These are phyloP conservation scores for Phalacrocorax brasilianus DNA, from an alignment of 2,113 vertebrate genomes.

Conservation along the genomic window DNA sequence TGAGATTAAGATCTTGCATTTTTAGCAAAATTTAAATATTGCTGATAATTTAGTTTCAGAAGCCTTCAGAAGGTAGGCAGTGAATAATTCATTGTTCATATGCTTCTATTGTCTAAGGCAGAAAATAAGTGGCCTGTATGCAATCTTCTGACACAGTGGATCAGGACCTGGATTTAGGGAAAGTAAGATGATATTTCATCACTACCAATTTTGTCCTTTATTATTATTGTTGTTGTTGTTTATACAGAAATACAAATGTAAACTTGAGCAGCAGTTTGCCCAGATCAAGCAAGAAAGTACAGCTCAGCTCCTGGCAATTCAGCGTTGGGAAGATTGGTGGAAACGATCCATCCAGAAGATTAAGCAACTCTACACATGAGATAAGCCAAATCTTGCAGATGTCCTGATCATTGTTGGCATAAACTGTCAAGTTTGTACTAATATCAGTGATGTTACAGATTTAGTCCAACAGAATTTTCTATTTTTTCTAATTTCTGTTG, in stretches of 20 bases:
- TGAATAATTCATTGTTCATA: neutral
- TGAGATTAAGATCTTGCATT: neutral
- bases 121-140: neutral
- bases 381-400: neutral
- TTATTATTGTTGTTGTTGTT: neutral
- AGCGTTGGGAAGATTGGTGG: slow-evolving; percentile 64
- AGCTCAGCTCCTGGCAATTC: neutral
- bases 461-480: neutral
- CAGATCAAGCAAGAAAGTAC: slow-evolving; percentile 27
- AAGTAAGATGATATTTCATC: neutral
- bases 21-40: neutral
- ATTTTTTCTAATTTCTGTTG: neutral
- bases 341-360: slow-evolving; percentile 55
- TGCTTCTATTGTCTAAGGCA: neutral
- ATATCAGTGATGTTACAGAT: neutral
- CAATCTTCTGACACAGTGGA: neutral
- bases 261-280: slow-evolving; percentile 22
- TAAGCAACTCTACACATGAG: slow-evolving; percentile 43
- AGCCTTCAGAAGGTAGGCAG: neutral
- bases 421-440: neutral
- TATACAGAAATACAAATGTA: slow-evolving; percentile 47
- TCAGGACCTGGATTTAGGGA: neutral
- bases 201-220: neutral
- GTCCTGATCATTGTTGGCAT: neutral
- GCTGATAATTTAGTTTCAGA: neutral